Conservation (phyloP, 2,113 vertebrate species). For the Isichthys henryi region DNA sequence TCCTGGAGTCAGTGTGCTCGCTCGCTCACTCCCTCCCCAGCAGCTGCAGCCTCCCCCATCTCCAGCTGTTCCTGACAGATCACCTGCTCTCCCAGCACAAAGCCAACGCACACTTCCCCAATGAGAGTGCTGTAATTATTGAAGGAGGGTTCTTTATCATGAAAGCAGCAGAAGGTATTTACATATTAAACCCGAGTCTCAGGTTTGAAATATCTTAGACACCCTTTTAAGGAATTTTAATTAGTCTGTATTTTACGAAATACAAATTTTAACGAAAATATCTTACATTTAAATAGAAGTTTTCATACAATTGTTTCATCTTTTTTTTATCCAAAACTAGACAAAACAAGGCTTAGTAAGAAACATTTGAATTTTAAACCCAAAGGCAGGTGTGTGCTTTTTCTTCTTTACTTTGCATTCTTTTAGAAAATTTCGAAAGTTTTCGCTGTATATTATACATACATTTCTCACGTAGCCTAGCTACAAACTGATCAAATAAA, state of each 20-base stretch:
- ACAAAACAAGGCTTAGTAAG: background rate
- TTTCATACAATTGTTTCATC: background rate
- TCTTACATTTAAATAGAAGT: background rate
- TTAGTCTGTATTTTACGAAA: background rate
- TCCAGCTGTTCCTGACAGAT: conserved; percentile 47
- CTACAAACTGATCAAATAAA: background rate
- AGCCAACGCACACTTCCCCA: conserved; percentile 24
- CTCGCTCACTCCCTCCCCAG: conserved; percentile 13
- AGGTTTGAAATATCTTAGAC: conserved; percentile 11
- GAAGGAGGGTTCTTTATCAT: conserved; percentile 13
- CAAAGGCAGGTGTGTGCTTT: background rate
- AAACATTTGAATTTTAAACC: background rate
- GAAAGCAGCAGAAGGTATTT: conserved; percentile 20
- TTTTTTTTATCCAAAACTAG: background rate
- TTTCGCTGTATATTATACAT: background rate
- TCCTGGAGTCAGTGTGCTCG: conserved; percentile 24
- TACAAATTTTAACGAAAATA: background rate
- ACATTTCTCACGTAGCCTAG: background rate
- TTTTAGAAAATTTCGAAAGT: background rate
- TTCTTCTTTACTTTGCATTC: background rate
- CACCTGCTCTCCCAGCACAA: conserved; percentile 38
- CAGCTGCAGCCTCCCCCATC: conserved; percentile 40
- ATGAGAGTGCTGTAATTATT: conserved; percentile 38
- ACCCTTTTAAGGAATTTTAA: background rate
- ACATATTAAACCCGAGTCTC: conserved; percentile 20